These are phyloP conservation scores for Auanema sp. DNA, from an alignment of 2,888 invertebrate species.

Conservation along the genomic window DNA sequence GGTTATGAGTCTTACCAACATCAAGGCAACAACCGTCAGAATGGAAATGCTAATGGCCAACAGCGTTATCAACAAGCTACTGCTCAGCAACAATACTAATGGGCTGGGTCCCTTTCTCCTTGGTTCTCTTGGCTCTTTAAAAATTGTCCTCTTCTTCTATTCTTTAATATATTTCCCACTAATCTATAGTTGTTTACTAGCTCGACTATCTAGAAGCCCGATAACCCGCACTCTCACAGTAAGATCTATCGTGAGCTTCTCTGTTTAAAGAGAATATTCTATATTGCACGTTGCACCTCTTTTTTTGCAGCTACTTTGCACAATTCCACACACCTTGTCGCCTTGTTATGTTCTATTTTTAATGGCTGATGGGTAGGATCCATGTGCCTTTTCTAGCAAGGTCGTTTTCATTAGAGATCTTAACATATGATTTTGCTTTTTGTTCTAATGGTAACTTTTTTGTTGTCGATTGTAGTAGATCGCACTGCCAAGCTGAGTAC, in stretches of 20 bases:
- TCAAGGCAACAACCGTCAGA: conserved; percentile 26
- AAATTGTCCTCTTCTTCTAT: conserved; percentile 27
- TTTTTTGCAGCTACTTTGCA: too few species aligned
- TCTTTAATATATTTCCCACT: conserved; percentile 10
- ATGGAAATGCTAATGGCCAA: conserved; percentile 22
- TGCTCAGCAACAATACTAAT: conserved; percentile 45
- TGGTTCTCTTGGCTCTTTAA: conserved; percentile 31
- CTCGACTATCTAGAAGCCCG: conserved; percentile 1
- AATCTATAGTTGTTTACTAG: conserved; percentile 1
- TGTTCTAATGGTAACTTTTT: too few species aligned
- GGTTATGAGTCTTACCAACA: conserved; percentile 39
- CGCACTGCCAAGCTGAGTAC: too few species aligned
- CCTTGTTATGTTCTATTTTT: too few species aligned
- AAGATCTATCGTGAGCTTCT: conserved; percentile 4
- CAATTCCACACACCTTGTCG: too few species aligned
- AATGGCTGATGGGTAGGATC: too few species aligned
- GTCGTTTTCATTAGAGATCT: too few species aligned
- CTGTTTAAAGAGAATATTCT: not conserved
- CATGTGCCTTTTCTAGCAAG: too few species aligned
- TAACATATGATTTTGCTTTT: too few species aligned
- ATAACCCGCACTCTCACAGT: conserved; percentile 2
- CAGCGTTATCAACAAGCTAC: conserved; percentile 36
- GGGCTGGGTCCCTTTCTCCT: conserved; percentile 17
- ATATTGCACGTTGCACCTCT: too few species aligned
- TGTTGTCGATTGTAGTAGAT: too few species aligned